A percentile compares a stretch with the other conserved stretches of the same genome.
These are phyloP conservation scores for Lordiphosa fenestrarum DNA, from an alignment of 2,888 invertebrate species.

Conservation along the genomic window DNA sequence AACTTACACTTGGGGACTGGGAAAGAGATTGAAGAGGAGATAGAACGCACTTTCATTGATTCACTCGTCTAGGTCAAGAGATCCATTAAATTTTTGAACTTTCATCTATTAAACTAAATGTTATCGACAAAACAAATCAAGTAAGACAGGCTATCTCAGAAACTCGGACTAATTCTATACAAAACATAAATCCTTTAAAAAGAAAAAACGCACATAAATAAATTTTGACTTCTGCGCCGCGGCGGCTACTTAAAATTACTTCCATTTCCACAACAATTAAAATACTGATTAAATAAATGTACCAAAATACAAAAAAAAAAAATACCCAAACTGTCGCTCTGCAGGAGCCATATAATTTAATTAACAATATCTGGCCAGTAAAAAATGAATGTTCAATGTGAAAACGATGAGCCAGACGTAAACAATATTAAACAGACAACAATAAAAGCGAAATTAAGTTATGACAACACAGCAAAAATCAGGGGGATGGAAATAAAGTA, in stretches of 20 bases:
- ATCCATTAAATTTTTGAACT: too few species aligned
- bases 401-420: conserved; percentile 22
- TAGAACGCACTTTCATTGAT: too few species aligned
- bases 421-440: conserved; percentile 18
- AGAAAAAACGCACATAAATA: neutral
- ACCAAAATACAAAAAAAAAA: conserved; percentile 17
- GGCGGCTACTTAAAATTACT: conserved; percentile 34
- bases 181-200: too few species aligned
- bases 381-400: conserved; percentile 24
- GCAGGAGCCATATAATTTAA: conserved; percentile 46
- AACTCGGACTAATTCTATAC: too few species aligned
- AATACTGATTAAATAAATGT: conserved; percentile 31
- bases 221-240: conserved; percentile 4
- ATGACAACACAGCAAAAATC: conserved; percentile 34
- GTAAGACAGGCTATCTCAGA: too few species aligned
- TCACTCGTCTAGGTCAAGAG: too few species aligned
- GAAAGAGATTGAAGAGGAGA: too few species aligned
- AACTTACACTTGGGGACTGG: too few species aligned
- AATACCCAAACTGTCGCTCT: neutral
- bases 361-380: conserved; percentile 43
- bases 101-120: too few species aligned
- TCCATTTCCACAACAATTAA: conserved; percentile 28
- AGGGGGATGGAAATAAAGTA: conserved; percentile 17
- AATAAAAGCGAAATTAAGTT: conserved; percentile 47
- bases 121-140: too few species aligned